Conservation (phyloP, 53 echinoderm and acorn worm species). For the Mesocentrotus franciscanus region DNA sequence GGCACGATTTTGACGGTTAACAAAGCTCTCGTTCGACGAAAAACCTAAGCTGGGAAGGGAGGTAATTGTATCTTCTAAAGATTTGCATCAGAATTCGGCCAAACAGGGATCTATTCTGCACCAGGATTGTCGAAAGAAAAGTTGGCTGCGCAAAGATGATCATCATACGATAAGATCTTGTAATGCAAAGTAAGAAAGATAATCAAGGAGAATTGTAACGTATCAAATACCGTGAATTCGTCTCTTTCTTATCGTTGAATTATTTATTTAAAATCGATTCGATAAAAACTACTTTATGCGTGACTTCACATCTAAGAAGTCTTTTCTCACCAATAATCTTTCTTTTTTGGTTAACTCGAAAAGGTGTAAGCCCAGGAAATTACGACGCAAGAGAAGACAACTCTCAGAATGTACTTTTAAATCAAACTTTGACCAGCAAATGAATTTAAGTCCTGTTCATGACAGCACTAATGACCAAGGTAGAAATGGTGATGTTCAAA, state of each 20-base stretch:
- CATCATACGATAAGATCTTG: not conserved
- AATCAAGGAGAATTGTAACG: not conserved
- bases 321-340: not conserved
- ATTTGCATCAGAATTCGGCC: conserved; percentile 30
- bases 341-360: not conserved
- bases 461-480: not conserved
- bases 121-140: conserved; percentile 51
- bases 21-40: not conserved
- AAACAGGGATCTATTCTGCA: conserved; percentile 36
- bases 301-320: not conserved
- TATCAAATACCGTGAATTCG: not conserved
- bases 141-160: conserved; percentile 52
- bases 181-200: not conserved
- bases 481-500: not conserved
- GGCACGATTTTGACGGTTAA: not conserved
- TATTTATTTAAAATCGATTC: not conserved
- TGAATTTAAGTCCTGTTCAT: not conserved
- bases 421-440: too few relatives aligned
- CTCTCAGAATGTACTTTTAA: too few relatives aligned
- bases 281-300: not conserved
- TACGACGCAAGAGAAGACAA: too few relatives aligned
- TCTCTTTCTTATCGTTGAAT: not conserved
- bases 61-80: conserved; percentile 36
- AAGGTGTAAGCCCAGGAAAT: not conserved
- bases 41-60: not conserved